Evolutionary conservation across 2,888 invertebrate genomes (phyloP).

Genomic region (Acrobasis repandana): DNA sequence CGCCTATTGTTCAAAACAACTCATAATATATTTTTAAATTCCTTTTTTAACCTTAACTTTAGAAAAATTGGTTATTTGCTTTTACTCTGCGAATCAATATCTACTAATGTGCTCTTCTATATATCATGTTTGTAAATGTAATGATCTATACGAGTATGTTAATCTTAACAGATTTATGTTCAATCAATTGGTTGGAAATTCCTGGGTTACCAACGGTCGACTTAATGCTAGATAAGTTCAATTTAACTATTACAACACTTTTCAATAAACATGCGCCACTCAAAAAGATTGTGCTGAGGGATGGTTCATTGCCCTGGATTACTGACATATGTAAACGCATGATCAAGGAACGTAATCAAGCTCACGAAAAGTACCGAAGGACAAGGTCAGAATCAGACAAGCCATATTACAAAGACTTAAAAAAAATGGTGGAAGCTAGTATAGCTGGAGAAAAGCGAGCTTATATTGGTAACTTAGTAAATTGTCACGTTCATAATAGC

Average conservation of each 20-base stretch:
- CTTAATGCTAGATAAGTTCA: no score
- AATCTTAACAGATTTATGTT: no score
- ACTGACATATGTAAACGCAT: neutral
- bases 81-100: no score
- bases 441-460: neutral
- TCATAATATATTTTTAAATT: no score
- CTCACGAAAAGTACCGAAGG: neutral
- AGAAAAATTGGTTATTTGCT: no score
- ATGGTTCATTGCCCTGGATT: neutral
- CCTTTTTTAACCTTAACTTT: no score
- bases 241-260: neutral
- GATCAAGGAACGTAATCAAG: neutral
- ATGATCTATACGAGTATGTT: no score
- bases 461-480: neutral
- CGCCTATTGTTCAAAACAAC: neutral
- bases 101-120: no score
- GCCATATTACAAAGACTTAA: neutral
- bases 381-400: neutral
- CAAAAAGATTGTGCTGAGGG: neutral
- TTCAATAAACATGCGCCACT: neutral
- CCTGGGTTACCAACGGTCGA: no score
- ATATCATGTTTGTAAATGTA: no score
- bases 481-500: neutral
- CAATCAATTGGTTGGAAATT: no score
- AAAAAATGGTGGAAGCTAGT: neutral